A percentile compares a stretch with the other conserved stretches of the same genome.
Evolutionary conservation across 2,113 vertebrate genomes (phyloP).

Genomic region (Etheostoma spectabile): DNA sequence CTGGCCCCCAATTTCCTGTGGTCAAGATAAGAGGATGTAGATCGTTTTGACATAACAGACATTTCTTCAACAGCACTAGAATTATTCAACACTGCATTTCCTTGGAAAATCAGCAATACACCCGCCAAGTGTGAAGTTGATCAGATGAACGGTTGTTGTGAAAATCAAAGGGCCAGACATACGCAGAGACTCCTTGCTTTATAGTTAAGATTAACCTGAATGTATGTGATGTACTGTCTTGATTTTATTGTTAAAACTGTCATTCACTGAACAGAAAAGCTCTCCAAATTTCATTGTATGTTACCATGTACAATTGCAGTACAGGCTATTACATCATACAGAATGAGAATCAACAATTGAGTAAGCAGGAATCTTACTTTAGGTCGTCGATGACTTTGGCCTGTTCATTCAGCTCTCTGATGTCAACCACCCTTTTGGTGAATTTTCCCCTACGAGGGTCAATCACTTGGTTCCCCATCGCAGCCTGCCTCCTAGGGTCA

Average conservation of each 20-base stretch:
- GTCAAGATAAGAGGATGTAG: not conserved
- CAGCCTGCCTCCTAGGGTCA: slow-evolving; percentile 89
- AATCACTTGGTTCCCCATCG: slow-evolving; percentile 83
- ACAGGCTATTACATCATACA: not conserved
- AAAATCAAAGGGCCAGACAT: too few relatives aligned
- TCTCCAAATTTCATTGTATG: too few relatives aligned
- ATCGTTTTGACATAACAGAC: not conserved
- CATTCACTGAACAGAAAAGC: too few relatives aligned
- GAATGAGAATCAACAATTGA: not conserved
- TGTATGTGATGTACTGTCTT: too few relatives aligned
- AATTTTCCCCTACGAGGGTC: slow-evolving; percentile 93
- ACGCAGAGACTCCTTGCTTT: too few relatives aligned
- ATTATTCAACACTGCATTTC: too few relatives aligned
- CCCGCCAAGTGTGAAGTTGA: too few relatives aligned
- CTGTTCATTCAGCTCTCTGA: slow-evolving; percentile 97
- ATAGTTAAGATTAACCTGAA: too few relatives aligned
- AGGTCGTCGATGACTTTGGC: slow-evolving; percentile 99
- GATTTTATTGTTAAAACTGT: too few relatives aligned
- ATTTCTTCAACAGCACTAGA: not conserved
- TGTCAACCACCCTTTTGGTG: slow-evolving; percentile 95
- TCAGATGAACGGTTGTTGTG: too few relatives aligned
- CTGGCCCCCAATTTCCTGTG: slow-evolving; percentile 96
- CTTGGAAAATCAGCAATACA: too few relatives aligned
- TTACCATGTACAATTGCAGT: too few relatives aligned
- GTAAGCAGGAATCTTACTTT: slow-evolving; percentile 86